Conservation (phyloP, 2,888 invertebrate genomes). For the Autographa gamma region DNA sequence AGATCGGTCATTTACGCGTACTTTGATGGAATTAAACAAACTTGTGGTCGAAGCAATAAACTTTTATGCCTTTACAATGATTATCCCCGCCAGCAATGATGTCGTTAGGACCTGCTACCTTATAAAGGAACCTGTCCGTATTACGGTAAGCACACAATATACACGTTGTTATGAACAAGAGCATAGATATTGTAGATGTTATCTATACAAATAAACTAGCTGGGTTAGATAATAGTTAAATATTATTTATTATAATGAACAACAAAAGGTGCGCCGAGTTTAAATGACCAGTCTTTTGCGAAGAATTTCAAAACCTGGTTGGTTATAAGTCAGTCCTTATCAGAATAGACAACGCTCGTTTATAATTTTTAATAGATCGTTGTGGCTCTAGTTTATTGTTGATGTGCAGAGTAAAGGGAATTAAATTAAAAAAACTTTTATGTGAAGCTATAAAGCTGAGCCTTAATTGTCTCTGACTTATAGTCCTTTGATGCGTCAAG, state of each 20-base stretch:
- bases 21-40: conserved; percentile 48
- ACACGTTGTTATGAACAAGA: conserved; percentile 39
- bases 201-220: conserved; percentile 41
- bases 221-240: conserved; percentile 36
- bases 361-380: conserved; percentile 6
- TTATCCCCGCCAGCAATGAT: conserved; percentile 13
- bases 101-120: conserved; percentile 22
- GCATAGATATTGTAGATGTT: conserved; percentile 41
- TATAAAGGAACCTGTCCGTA: conserved; percentile 35
- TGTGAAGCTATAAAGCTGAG: conserved; percentile 35
- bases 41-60: conserved; percentile 40
- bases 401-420: conserved; percentile 27
- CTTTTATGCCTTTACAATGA: conserved; percentile 44
- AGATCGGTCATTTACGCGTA: conserved; percentile 32
- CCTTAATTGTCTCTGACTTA: conserved; percentile 50
- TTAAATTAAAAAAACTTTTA: conserved; percentile 38
- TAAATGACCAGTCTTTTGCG: conserved; percentile 21
- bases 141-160: conserved; percentile 27
- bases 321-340: conserved; percentile 8
- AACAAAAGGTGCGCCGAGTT: conserved; percentile 38
- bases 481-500: conserved; percentile 39
- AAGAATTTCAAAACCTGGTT: conserved; percentile 30
- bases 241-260: conserved; percentile 29
- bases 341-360: background rate
- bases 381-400: conserved; percentile 16